These are phyloP conservation scores for Grammomys surdaster DNA, from an alignment of 2,113 vertebrate genomes.

Conservation along the genomic window DNA sequence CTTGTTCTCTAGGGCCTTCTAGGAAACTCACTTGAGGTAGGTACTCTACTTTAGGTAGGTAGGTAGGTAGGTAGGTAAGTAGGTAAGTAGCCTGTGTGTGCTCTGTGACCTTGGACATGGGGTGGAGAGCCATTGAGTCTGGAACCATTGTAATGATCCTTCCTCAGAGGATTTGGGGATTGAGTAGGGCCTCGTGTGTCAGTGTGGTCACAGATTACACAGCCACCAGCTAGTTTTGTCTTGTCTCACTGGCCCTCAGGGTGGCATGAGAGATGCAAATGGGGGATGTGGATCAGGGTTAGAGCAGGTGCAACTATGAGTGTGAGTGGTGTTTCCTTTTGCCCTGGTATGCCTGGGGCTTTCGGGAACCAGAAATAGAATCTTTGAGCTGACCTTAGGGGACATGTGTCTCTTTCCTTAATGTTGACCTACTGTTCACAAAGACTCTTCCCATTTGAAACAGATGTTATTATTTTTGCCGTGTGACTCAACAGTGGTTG, in stretches of 20 bases:
- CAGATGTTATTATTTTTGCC: background rate
- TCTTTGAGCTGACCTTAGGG: background rate
- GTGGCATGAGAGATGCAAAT: background rate
- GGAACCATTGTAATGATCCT: background rate
- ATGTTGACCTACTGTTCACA: background rate
- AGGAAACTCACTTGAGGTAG: background rate
- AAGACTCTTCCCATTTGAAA: background rate
- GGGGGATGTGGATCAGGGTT: background rate
- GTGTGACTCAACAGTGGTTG: background rate
- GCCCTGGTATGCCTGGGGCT: background rate
- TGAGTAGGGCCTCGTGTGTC: background rate
- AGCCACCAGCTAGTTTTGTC: accelerated
- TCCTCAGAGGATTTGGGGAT: background rate
- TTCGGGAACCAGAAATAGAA: background rate
- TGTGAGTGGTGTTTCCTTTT: background rate
- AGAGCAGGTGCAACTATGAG: background rate
- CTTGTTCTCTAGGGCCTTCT: background rate
- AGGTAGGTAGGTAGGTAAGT: too few species aligned
- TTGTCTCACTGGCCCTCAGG: background rate
- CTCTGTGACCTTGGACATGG: background rate
- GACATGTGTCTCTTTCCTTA: background rate
- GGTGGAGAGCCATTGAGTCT: background rate
- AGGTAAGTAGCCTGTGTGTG: background rate
- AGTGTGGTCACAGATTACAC: too few species aligned
- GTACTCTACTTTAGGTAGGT: too few species aligned